These are phyloP conservation scores for Perca fluviatilis DNA, from an alignment of 2,113 vertebrate species.

Conservation along the genomic window DNA sequence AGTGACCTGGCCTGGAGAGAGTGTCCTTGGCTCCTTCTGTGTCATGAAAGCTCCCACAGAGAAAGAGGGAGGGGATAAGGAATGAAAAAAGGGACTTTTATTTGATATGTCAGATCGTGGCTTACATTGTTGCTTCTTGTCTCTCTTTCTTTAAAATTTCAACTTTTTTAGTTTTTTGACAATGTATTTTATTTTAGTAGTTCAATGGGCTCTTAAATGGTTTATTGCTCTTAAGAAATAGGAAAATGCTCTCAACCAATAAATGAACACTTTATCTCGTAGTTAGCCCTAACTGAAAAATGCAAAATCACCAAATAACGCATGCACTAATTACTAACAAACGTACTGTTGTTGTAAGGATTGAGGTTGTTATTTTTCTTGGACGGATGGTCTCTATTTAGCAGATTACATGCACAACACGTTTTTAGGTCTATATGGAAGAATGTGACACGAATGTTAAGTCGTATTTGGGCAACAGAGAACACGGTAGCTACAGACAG, in stretches of 20 bases:
- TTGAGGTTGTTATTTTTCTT: neutral
- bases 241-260: neutral
- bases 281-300: neutral
- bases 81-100: constrained; percentile 22
- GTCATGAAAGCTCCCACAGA: constrained; percentile 42
- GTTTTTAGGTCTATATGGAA: neutral
- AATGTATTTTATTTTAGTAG: neutral
- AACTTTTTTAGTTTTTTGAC: neutral
- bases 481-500: constrained; percentile 26
- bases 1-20: constrained; percentile 68
- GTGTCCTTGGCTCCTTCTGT: constrained; percentile 44
- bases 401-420: neutral
- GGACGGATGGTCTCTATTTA: neutral
- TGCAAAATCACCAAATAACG: neutral
- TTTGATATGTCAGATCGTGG: constrained; percentile 36
- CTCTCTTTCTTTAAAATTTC: neutral
- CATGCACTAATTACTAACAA: neutral
- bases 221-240: neutral
- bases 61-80: neutral
- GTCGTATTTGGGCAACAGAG: neutral
- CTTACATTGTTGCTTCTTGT: neutral
- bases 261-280: neutral
- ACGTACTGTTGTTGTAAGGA: neutral
- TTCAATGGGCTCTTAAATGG: neutral
- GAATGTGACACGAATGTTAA: constrained; percentile 1